These are phyloP conservation scores for Yasuhikotakia modesta DNA, from an alignment of 2,797 vertebrate genomes.

Conservation along the genomic window DNA sequence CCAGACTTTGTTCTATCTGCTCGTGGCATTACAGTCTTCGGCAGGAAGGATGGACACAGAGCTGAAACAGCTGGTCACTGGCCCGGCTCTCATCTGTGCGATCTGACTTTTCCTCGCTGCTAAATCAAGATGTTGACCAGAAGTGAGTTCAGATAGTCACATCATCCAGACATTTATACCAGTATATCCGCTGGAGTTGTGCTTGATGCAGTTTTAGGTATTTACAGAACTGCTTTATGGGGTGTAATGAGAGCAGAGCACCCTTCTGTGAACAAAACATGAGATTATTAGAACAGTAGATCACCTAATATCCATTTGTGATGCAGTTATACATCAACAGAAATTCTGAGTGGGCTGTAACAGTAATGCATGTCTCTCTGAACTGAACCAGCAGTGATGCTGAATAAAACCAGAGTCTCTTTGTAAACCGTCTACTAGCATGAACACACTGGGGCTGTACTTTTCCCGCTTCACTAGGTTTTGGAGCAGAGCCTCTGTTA, in stretches of 20 bases:
- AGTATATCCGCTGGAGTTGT: slow-evolving; percentile 41
- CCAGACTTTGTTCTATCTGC: slow-evolving; percentile 36
- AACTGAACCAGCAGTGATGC: no score
- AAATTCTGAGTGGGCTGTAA: neutral
- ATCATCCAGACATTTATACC: slow-evolving; percentile 34
- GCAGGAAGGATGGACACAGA: slow-evolving; percentile 16
- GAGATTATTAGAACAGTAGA: neutral
- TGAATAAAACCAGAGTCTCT: no score
- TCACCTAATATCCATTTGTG: neutral
- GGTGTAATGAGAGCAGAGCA: slow-evolving; percentile 6
- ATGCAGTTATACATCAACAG: neutral
- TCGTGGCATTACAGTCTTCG: slow-evolving; percentile 38
- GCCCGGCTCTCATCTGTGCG: slow-evolving; percentile 32
- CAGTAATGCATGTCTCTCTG: neutral
- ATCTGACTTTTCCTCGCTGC: slow-evolving; percentile 53
- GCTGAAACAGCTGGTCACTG: slow-evolving; percentile 53
- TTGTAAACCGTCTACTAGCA: neutral
- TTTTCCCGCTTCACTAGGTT: neutral
- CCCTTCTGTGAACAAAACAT: neutral
- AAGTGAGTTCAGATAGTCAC: slow-evolving; percentile 22
- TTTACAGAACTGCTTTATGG: slow-evolving; percentile 34
- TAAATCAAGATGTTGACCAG: slow-evolving; percentile 57
- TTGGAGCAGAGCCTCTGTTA: slow-evolving; percentile 36
- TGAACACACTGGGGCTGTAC: neutral
- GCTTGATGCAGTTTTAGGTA: slow-evolving; percentile 40